Evolutionary conservation across 1,140 invertebrate species (phyloP).

Genomic region (Ericerus pela): DNA sequence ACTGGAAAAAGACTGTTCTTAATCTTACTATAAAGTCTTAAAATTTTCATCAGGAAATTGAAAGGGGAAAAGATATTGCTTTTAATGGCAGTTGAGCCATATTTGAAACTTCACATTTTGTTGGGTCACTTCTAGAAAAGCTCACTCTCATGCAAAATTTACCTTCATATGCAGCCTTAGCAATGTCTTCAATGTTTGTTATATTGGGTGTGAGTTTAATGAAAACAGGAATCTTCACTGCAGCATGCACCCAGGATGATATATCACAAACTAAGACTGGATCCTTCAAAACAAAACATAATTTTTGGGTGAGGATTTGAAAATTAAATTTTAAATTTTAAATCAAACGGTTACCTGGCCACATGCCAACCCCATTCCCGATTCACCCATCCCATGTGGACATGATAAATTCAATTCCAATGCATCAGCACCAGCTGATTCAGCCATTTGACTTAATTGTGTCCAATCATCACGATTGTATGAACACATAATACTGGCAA

Average conservation of each 20-base stretch:
- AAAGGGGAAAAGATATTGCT: no score
- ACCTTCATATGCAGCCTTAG: conserved; percentile 78
- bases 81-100: no score
- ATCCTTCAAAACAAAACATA: conserved; percentile 40
- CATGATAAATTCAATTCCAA: conserved; percentile 93
- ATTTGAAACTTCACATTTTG: no score
- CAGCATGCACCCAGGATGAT: conserved; percentile 70
- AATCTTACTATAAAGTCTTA: no score
- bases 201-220: conserved; percentile 96
- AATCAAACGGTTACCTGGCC: conserved; percentile 54
- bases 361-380: conserved; percentile 94
- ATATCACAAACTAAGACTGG: conserved; percentile 75
- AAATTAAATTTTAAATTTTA: not conserved
- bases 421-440: conserved; percentile 78
- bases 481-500: conserved; percentile 93
- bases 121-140: not conserved
- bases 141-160: not conserved
- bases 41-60: no score
- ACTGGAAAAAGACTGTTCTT: no score
- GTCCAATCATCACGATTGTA: conserved; percentile 82
- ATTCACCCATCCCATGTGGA: conserved; percentile 96
- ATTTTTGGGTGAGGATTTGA: not conserved
- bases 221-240: conserved; percentile 91
- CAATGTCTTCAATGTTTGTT: conserved; percentile 79
- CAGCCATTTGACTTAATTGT: conserved; percentile 58